These are phyloP conservation scores for Hartigia nigra DNA, from an alignment of 2,888 invertebrate species.

Conservation along the genomic window DNA sequence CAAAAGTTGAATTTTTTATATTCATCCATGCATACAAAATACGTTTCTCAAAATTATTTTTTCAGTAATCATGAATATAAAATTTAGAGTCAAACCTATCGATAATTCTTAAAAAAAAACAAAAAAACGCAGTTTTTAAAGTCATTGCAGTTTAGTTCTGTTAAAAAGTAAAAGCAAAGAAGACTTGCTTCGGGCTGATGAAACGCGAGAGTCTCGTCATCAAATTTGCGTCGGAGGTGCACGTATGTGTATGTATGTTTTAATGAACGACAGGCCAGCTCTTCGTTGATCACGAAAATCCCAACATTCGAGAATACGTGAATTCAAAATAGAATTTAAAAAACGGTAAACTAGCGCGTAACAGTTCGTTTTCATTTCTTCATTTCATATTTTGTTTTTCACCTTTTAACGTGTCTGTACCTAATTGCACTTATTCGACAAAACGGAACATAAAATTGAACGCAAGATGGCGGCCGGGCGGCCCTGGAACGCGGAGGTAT, in stretches of 20 bases:
- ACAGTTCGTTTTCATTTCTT: slow-evolving; percentile 50
- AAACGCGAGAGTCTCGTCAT: slow-evolving; percentile 18
- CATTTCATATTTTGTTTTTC: slow-evolving; percentile 31
- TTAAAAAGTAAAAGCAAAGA: neutral
- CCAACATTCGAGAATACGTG: slow-evolving; percentile 64
- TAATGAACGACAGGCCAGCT: slow-evolving; percentile 57
- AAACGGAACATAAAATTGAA: slow-evolving; percentile 63
- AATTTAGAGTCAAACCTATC: neutral
- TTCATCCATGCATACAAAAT: neutral
- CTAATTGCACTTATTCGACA: slow-evolving; percentile 66
- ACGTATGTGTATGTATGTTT: slow-evolving; percentile 17
- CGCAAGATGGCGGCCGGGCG: slow-evolving; percentile 63
- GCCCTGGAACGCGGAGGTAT: slow-evolving; percentile 61
- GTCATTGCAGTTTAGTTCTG: neutral
- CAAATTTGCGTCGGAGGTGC: slow-evolving; percentile 23
- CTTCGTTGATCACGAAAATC: slow-evolving; percentile 66
- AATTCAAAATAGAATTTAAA: slow-evolving; percentile 64
- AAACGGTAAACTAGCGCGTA: slow-evolving; percentile 62
- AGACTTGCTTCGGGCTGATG: neutral
- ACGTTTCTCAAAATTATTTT: neutral
- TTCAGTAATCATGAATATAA: neutral
- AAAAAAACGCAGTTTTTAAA: too few relatives aligned
- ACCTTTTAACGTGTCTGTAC: slow-evolving; percentile 48
- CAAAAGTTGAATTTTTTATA: neutral
- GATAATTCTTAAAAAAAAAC: too few relatives aligned